phyloP scores from a whole-genome alignment of 2,888 invertebrate species.

The Drosophila crucigera region DNA sequence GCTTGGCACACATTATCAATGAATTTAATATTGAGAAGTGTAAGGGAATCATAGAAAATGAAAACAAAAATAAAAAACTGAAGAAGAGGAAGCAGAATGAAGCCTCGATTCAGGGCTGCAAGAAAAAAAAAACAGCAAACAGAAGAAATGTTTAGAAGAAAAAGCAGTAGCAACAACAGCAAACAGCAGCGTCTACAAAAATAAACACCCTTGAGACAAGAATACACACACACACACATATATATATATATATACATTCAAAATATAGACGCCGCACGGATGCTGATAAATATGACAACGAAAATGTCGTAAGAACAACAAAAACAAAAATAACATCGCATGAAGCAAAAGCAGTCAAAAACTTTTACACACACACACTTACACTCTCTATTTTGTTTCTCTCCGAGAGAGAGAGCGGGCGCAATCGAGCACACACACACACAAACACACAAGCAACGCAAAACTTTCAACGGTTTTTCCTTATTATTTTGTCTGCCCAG shows the following conservation, averaged over 20 bases:
- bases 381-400: conserved; percentile 8
- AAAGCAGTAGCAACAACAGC: conserved; percentile 1
- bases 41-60: conserved; percentile 11
- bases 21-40: conserved; percentile 52
- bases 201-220: conserved; percentile 77
- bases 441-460: conserved; percentile 15
- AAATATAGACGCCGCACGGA: conserved; percentile 14
- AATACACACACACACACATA: conserved; percentile 7
- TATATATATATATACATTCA: neutral
- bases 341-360: conserved; percentile 33
- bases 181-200: conserved; percentile 16
- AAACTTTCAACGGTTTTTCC: conserved; percentile 58
- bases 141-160: neutral
- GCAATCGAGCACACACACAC: neutral
- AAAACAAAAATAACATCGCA: conserved; percentile 26
- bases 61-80: conserved; percentile 10
- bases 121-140: neutral
- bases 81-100: conserved; percentile 21
- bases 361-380: conserved; percentile 17
- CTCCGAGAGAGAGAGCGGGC: conserved; percentile 2
- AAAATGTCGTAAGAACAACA: conserved; percentile 34
- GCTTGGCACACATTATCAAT: conserved; percentile 12
- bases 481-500: conserved; percentile 59
- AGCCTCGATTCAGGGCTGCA: conserved; percentile 36
- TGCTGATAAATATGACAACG: conserved; percentile 48